Percentiles rank a stretch among this genome's conserved stretches.
phyloP scores from a whole-genome alignment of 2,113 vertebrate genomes.

The Nycticebus coucang region DNA sequence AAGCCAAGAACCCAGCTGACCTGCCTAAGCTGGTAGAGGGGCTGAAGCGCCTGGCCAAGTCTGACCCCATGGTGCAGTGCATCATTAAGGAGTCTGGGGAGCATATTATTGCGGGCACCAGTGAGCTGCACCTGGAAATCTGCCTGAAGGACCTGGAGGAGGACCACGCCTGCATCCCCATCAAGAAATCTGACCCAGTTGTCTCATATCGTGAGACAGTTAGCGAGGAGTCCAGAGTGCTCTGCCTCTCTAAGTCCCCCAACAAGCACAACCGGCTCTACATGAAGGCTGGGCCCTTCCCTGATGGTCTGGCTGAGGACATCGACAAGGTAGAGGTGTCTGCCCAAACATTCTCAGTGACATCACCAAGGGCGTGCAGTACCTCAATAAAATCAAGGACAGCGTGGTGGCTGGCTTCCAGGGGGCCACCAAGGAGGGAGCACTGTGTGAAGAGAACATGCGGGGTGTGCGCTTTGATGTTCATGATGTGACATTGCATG shows the following conservation, averaged over 20 bases:
- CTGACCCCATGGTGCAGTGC: conserved; percentile 98
- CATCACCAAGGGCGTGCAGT: conserved; percentile 98
- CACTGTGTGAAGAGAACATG: conserved; percentile 97
- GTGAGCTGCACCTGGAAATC: conserved; percentile 97
- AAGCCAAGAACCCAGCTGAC: conserved; percentile 95
- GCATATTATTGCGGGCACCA: conserved; percentile 96
- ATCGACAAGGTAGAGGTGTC: conserved; percentile 95
- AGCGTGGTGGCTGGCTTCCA: conserved; percentile 98
- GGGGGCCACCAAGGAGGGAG: conserved; percentile 97
- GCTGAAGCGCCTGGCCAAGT: conserved; percentile 95
- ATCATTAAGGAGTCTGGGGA: conserved; percentile 98
- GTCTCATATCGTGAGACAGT: conserved; percentile 98
- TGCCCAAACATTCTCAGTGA: conserved; percentile 94
- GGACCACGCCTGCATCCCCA: conserved; percentile 96
- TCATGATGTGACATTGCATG: conserved; percentile 95
- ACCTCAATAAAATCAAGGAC: conserved; percentile 99
- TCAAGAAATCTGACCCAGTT: conserved; percentile 98
- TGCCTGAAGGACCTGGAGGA: conserved; percentile 98
- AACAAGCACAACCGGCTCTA: conserved; percentile 99
- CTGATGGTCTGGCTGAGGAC: conserved; percentile 94
- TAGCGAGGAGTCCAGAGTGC: conserved; percentile 86
- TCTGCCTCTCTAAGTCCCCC: conserved; percentile 97
- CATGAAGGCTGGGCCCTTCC: conserved; percentile 94
- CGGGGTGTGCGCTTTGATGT: conserved; percentile 92
- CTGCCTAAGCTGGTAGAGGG: conserved; percentile 98